Percentiles rank a stretch among this genome's conserved stretches.
Conservation (phyloP, 2,113 vertebrate species). For the Circaetus cinerascens region DNA sequence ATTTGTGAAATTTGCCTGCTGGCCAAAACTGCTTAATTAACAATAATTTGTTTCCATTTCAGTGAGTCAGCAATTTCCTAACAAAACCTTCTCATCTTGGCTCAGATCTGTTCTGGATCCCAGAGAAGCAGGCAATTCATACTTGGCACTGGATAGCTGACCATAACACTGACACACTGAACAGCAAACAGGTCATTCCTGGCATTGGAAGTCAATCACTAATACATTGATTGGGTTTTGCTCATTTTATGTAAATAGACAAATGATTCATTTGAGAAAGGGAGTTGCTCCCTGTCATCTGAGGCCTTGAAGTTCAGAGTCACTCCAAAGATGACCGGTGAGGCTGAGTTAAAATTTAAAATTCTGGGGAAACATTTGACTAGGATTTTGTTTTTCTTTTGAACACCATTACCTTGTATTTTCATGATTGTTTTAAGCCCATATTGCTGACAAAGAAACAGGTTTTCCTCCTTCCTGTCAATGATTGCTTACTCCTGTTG, state of each 20-base stretch:
- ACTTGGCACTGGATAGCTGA: neutral
- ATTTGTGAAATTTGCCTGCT: neutral
- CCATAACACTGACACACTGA: neutral
- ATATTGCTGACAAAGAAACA: neutral
- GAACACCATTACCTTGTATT: neutral
- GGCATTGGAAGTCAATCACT: neutral
- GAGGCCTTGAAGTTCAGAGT: neutral
- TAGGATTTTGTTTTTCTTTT: neutral
- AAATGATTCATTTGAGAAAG: neutral
- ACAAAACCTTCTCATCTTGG: neutral
- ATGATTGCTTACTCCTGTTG: neutral
- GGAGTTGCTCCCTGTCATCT: accelerated
- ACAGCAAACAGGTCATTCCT: neutral
- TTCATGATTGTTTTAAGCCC: neutral
- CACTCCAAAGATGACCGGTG: neutral
- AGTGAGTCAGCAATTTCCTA: neutral
- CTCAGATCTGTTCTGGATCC: neutral
- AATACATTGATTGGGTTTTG: neutral
- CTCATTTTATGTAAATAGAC: neutral
- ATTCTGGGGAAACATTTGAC: neutral
- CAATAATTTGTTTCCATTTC: neutral
- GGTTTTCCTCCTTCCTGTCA: neutral
- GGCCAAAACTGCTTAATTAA: neutral
- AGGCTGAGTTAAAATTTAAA: neutral
- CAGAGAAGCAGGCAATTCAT: neutral